A percentile compares a stretch with the other conserved stretches of the same genome.
phyloP scores from a whole-genome alignment of 2,113 vertebrate genomes.

The Crotalus viridis region DNA sequence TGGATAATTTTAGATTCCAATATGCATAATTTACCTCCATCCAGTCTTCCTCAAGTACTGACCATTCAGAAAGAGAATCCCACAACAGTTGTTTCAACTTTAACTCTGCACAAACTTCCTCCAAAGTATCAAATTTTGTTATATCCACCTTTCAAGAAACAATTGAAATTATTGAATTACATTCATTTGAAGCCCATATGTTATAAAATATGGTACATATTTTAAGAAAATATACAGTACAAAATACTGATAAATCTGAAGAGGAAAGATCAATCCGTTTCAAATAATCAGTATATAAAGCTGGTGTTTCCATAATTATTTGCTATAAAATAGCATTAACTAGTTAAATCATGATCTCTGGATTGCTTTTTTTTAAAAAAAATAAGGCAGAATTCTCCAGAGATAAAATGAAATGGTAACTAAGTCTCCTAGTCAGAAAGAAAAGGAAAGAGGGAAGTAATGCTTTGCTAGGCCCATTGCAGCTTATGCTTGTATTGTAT shows the following conservation, averaged over 20 bases:
- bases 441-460: not conserved
- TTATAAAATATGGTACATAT: not conserved
- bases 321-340: not conserved
- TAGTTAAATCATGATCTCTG: not conserved
- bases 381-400: not conserved
- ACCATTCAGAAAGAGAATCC: constrained; percentile 80
- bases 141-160: constrained; percentile 75
- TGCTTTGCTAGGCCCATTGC: not conserved
- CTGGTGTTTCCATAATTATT: not conserved
- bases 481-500: not conserved
- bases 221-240: not conserved
- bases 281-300: not conserved
- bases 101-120: constrained; percentile 74
- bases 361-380: not conserved
- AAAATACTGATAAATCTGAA: not conserved
- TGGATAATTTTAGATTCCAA: not conserved
- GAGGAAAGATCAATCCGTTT: not conserved
- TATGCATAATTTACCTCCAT: constrained; percentile 64
- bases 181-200: not conserved
- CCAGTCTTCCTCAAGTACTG: constrained; percentile 73
- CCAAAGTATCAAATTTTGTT: constrained; percentile 78
- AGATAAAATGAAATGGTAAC: not conserved
- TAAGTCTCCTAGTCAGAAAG: not conserved
- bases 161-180: not conserved
- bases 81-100: constrained; percentile 81